These are phyloP conservation scores for Gari tellinella DNA, from an alignment of 2,888 invertebrate genomes.

Conservation along the genomic window DNA sequence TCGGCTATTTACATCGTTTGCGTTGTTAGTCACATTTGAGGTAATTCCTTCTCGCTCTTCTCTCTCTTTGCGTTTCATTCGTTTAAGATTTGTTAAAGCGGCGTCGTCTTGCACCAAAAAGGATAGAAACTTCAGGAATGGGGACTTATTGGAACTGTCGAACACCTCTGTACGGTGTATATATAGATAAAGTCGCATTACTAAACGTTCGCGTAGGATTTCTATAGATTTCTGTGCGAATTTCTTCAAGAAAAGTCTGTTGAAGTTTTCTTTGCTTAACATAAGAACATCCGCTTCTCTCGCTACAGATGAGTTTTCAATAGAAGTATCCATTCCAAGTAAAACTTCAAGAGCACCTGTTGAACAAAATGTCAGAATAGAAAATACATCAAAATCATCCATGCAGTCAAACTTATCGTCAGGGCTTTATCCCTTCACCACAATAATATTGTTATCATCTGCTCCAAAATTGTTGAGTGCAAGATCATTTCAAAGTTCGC, in stretches of 20 bases:
- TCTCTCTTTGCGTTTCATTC: conserved; percentile 49
- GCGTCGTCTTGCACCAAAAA: conserved; percentile 68
- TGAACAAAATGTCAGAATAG: too few relatives aligned
- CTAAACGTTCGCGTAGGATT: conserved; percentile 66
- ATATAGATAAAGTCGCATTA: conserved; percentile 70
- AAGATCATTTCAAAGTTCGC: too few relatives aligned
- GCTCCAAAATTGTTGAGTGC: too few relatives aligned
- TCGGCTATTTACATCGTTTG: neutral
- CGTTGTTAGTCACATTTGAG: neutral
- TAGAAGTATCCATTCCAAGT: conserved; percentile 65
- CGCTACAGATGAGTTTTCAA: conserved; percentile 70
- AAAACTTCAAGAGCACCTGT: conserved; percentile 71
- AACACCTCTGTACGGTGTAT: conserved; percentile 68
- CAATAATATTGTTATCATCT: too few relatives aligned
- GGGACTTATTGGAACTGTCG: conserved; percentile 46
- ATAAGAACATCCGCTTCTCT: conserved; percentile 71
- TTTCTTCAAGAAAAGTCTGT: conserved; percentile 69
- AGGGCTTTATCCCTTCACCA: too few relatives aligned
- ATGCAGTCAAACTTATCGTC: too few relatives aligned
- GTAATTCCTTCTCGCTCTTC: conserved; percentile 14
- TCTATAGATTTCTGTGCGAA: conserved; percentile 61
- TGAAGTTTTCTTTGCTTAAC: conserved; percentile 68
- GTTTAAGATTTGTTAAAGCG: conserved; percentile 52
- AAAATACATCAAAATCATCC: too few relatives aligned
- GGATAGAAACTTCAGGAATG: conserved; percentile 75